A percentile compares a stretch with the other conserved stretches of the same genome.
Conservation (phyloP, 2,888 invertebrate genomes). For the Octodonta nipae region DNA sequence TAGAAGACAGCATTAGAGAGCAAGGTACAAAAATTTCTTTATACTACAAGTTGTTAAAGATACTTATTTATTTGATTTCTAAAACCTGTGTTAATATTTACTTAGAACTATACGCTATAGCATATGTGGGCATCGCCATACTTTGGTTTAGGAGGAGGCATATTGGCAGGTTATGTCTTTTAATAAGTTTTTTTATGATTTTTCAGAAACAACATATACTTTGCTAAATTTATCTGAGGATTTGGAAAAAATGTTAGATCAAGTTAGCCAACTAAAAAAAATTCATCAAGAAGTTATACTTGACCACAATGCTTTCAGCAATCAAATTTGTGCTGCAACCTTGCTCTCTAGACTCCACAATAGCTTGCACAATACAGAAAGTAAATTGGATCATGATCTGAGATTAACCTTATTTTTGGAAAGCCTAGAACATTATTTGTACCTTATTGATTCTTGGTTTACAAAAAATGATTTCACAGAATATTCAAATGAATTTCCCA, state of each 20-base stretch:
- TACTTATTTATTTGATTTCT: too few relatives aligned
- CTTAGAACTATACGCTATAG: too few relatives aligned
- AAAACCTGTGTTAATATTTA: too few relatives aligned
- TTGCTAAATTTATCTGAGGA: slow-evolving; percentile 24
- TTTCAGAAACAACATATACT: slow-evolving; percentile 29
- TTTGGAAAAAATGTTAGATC: slow-evolving; percentile 22
- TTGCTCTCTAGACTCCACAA: slow-evolving; percentile 24
- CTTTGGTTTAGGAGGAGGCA: too few relatives aligned
- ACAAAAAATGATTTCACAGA: slow-evolving; percentile 28
- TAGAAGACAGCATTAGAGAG: slow-evolving; percentile 25
- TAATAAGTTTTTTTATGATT: background rate
- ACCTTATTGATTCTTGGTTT: slow-evolving; percentile 29
- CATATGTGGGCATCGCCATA: too few relatives aligned
- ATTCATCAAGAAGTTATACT: slow-evolving; percentile 23
- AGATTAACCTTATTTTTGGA: slow-evolving; percentile 29
- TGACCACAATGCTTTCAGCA: slow-evolving; percentile 16
- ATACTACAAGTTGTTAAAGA: too few relatives aligned
- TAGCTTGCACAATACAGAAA: slow-evolving; percentile 21
- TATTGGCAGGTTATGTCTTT: too few relatives aligned
- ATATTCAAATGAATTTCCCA: slow-evolving; percentile 28
- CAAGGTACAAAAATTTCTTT: slow-evolving; percentile 23
- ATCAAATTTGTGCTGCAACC: slow-evolving; percentile 20
- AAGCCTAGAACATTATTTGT: slow-evolving; percentile 28
- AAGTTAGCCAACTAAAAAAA: slow-evolving; percentile 20
- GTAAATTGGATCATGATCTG: slow-evolving; percentile 28